These are phyloP conservation scores for Typhlichthys eigenmanni DNA, from an alignment of 2,797 vertebrate genomes.

Conservation along the genomic window DNA sequence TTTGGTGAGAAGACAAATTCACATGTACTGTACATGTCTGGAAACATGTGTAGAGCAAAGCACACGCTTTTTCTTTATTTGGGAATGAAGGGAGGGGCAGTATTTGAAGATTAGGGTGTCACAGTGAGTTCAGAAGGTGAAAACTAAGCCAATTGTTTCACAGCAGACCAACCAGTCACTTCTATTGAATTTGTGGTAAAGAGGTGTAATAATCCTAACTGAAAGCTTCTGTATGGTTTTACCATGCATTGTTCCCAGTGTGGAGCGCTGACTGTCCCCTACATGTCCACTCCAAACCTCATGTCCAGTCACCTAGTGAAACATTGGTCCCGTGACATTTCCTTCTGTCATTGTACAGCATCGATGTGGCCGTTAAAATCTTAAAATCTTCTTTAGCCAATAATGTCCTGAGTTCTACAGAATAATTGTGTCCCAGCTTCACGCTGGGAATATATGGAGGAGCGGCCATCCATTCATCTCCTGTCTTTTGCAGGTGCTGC, in stretches of 20 bases:
- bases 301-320: neutral
- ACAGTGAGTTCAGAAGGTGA: slow-evolving; percentile 56
- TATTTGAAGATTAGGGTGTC: slow-evolving; percentile 44
- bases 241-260: no score
- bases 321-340: slow-evolving; percentile 6
- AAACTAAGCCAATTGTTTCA: slow-evolving; percentile 17
- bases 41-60: no score
- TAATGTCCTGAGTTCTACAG: slow-evolving; percentile 57
- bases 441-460: slow-evolving; percentile 44
- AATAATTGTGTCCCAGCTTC: slow-evolving; percentile 32
- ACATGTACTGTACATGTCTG: no score
- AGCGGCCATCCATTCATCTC: slow-evolving; percentile 30
- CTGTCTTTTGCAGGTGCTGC: slow-evolving; percentile 45
- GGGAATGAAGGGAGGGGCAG: slow-evolving; percentile 6
- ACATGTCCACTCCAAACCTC: slow-evolving; percentile 4
- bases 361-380: slow-evolving; percentile 6
- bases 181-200: no score
- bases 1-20: no score
- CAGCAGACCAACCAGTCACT: no score
- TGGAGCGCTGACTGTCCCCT: neutral
- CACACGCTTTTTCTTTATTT: slow-evolving; percentile 21
- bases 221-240: neutral
- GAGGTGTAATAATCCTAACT: neutral
- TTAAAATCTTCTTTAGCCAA: slow-evolving; percentile 35
- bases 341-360: slow-evolving; percentile 3